Evolutionary conservation across 2,113 vertebrate genomes (phyloP).

Genomic region (Amphiprion ocellaris): DNA sequence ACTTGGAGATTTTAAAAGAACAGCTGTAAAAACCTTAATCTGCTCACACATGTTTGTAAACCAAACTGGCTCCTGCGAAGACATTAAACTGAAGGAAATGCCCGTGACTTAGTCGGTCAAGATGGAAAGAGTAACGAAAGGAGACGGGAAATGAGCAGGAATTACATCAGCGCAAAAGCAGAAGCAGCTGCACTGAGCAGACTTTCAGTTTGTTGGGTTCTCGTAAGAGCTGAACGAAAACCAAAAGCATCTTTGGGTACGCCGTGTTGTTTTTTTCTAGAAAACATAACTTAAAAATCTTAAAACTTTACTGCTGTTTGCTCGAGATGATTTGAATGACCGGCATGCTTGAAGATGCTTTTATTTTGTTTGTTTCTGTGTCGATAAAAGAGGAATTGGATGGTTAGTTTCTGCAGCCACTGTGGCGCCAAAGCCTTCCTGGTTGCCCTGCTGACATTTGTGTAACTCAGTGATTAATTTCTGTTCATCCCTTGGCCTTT

Average conservation of each 20-base stretch:
- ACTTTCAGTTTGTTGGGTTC: slow-evolving; percentile 27
- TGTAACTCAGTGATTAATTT: background rate
- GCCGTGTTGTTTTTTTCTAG: background rate
- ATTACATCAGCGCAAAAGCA: background rate
- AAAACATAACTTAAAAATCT: slow-evolving; percentile 10
- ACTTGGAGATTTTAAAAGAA: no score
- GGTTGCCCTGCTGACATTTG: no score
- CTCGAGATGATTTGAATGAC: no score
- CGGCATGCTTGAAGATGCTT: no score
- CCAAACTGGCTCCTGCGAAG: no score
- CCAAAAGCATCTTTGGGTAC: background rate
- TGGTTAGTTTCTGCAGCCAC: no score
- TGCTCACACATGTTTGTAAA: no score
- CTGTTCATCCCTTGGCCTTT: background rate
- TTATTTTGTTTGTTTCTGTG: no score
- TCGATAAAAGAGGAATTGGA: no score
- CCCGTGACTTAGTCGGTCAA: background rate
- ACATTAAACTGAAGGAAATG: background rate
- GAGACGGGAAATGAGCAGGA: slow-evolving; percentile 22
- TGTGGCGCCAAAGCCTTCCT: no score
- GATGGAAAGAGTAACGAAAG: background rate
- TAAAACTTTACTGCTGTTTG: background rate
- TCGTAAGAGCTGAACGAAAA: background rate
- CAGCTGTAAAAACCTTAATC: no score
- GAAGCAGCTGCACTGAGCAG: background rate